Evolutionary conservation across 1,140 invertebrate genomes (phyloP), one percentile per base, ranked within the genome.

Genomic region (Pseudomyrmex flavicornis): DNA sequence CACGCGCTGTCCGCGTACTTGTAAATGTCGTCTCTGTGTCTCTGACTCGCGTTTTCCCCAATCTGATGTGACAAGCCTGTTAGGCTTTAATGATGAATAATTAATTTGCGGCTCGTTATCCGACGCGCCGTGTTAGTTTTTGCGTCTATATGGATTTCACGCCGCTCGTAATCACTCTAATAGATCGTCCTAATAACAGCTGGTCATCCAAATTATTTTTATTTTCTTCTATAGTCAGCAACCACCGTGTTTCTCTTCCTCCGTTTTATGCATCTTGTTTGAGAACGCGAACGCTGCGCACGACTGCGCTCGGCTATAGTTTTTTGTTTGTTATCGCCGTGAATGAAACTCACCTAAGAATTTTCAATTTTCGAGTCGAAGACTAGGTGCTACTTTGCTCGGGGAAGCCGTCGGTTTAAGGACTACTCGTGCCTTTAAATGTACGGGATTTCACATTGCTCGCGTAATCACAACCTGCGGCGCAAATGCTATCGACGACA

Each of bases 1-100:
- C 89, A 90, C 87, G 88, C 85, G 85, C 90, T 90, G 90, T 89
- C 85, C 87, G 82, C 83, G 87, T 61, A 90, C 90, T 90, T 89
- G 90, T 90, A 90, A 90, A 90, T 83, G 90, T 90, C 89, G 80
- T 69, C 85, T 63, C 75, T 77, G 76, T 50, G 80, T 83, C 88
- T 85, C 62, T 10, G 65, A 66, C 12, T 72, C 68, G 86, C 82
- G 85, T 89, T 82, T 89, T 89, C 73, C 82, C 82, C 86, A 58
- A 52, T 59, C 61, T 77, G 86, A 88, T 86, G 86, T 70, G 79
- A 62, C 79, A 70, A 35, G 46, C 69, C 83, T 46, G 88, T 86
- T 84, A 76, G 73, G 52, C 63, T 89, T 89, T 88, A 89, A 89
- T 73, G 80, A 89, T 79, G 88, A 89, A 89, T 89, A 88, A 88